phyloP scores from a whole-genome alignment of 2,888 invertebrate genomes.

The Agriopis marginaria region DNA sequence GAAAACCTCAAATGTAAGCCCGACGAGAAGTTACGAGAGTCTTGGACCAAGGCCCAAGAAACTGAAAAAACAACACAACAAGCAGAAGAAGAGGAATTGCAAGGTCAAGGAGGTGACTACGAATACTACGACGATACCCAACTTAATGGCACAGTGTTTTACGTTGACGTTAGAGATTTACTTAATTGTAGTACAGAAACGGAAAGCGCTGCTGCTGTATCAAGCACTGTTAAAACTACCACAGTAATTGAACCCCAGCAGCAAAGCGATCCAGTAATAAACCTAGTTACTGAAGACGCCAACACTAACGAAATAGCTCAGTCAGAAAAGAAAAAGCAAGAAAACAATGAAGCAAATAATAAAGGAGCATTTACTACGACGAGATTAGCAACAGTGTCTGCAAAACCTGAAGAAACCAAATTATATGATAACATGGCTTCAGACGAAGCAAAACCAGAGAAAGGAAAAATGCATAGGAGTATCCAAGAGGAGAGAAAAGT shows the following conservation, averaged over 20 bases:
- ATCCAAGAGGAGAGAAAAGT: slow-evolving; percentile 57
- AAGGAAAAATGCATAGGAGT: slow-evolving; percentile 68
- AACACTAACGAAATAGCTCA: slow-evolving; percentile 35
- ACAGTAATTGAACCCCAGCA: slow-evolving; percentile 40
- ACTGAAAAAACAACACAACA: slow-evolving; percentile 56
- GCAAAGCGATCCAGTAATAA: slow-evolving; percentile 47
- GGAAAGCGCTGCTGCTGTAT: slow-evolving; percentile 34
- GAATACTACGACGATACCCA: slow-evolving; percentile 80
- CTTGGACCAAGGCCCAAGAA: slow-evolving; percentile 66
- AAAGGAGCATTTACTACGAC: slow-evolving; percentile 65
- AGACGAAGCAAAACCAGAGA: slow-evolving; percentile 77
- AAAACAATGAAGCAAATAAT: slow-evolving; percentile 38
- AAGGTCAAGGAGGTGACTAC: slow-evolving; percentile 61
- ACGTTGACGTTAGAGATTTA: slow-evolving; percentile 70
- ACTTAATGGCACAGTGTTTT: slow-evolving; percentile 77
- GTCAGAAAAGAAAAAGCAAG: slow-evolving; percentile 35
- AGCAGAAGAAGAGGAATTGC: slow-evolving; percentile 55
- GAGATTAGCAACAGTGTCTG: slow-evolving; percentile 77
- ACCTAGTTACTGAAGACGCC: slow-evolving; percentile 41
- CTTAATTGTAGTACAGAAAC: slow-evolving; percentile 60
- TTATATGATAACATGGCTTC: slow-evolving; percentile 73
- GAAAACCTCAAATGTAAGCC: slow-evolving; percentile 78
- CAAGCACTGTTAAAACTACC: slow-evolving; percentile 30
- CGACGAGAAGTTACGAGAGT: slow-evolving; percentile 60
- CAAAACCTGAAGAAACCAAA: slow-evolving; percentile 68